Conservation (phyloP, 2,888 invertebrate species). For the Oxyteleia sp. region DNA sequence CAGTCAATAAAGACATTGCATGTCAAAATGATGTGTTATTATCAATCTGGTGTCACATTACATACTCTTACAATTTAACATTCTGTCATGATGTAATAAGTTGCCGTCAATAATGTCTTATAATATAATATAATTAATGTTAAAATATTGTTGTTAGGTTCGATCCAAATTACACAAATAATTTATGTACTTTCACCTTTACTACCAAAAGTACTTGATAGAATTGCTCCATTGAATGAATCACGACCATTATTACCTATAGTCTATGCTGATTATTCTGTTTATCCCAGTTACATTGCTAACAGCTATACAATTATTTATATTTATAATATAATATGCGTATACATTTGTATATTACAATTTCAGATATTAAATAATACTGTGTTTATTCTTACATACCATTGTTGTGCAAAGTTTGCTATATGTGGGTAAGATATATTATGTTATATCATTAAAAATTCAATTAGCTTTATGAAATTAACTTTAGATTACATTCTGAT, state of each 20-base stretch:
- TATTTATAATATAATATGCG: conserved; percentile 47
- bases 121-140: neutral
- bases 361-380: conserved; percentile 59
- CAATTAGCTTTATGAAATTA: no score
- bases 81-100: no score
- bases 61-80: no score
- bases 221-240: conserved; percentile 48
- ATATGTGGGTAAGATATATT: conserved; percentile 48
- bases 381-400: conserved; percentile 54
- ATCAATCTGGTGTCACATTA: no score
- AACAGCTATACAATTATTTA: conserved; percentile 39
- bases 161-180: conserved; percentile 34
- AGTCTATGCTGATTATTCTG: conserved; percentile 51
- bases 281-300: conserved; percentile 25
- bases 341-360: conserved; percentile 51
- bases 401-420: conserved; percentile 51
- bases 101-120: no score
- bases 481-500: no score
- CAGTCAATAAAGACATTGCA: no score
- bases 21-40: no score
- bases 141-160: conserved; percentile 25
- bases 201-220: conserved; percentile 46
- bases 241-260: conserved; percentile 29
- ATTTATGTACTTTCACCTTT: conserved; percentile 55
- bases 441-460: no score